Evolutionary conservation across 2,113 vertebrate genomes (phyloP).

Genomic region (Triplophysa siluroides): DNA sequence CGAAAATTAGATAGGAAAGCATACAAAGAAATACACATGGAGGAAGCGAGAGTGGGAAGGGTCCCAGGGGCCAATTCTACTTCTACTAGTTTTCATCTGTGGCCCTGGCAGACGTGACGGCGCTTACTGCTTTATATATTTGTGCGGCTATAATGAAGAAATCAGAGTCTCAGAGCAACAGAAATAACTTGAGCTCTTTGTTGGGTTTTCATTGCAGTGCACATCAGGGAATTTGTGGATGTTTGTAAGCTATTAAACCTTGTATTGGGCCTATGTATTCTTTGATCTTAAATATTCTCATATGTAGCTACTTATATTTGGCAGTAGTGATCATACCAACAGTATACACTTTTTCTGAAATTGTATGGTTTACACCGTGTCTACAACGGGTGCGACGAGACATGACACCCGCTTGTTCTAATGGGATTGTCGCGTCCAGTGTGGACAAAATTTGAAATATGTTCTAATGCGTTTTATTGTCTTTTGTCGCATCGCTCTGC

Average conservation of each 20-base stretch:
- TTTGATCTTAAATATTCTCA: not conserved
- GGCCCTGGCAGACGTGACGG: not conserved
- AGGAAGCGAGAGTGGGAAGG: not conserved
- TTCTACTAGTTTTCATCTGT: slow-evolving; percentile 28
- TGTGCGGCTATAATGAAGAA: slow-evolving; percentile 60
- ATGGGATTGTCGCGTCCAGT: no score
- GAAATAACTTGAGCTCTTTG: slow-evolving; percentile 55
- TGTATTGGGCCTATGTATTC: not conserved
- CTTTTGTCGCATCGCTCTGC: no score
- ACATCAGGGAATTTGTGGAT: not conserved
- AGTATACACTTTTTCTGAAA: no score
- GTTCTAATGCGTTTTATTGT: no score
- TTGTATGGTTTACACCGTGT: no score
- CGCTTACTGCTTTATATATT: not conserved
- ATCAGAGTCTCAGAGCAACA: slow-evolving; percentile 47
- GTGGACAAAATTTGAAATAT: no score
- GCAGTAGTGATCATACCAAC: no score
- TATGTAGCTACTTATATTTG: no score
- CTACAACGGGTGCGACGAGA: no score
- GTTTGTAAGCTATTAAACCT: slow-evolving; percentile 54
- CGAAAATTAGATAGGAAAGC: slow-evolving; percentile 37
- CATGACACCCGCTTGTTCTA: no score
- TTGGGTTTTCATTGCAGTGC: not conserved
- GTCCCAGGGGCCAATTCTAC: slow-evolving; percentile 28
- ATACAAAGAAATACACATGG: slow-evolving; percentile 26